Evolutionary conservation across 2,113 vertebrate genomes (phyloP), one percentile per base, ranked within the genome.

Genomic region (Pterocles gutturalis): DNA sequence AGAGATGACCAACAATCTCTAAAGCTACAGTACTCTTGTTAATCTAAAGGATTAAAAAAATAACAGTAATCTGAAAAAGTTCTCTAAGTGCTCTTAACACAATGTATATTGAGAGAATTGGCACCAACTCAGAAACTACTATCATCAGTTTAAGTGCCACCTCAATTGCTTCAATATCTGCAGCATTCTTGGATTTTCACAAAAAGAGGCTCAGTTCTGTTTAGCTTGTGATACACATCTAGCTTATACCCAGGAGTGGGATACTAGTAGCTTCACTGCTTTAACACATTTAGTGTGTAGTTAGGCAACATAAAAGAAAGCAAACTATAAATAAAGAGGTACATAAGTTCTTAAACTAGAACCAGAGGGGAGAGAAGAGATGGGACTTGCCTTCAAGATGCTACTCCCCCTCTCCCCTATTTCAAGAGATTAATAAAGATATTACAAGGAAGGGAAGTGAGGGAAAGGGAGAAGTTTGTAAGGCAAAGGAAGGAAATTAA

Each of bases 401-500:
- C 41, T 94, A 94, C 38, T 86, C 58, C 41, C 65, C 48, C 90
- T 87, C 49, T 92, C 81, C 94, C 41, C 71, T 85, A 45, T 36
- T 86, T 90, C 10, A 79, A 96, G 93, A 93, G 91, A 83, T 80
- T 90, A 97, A 95, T 64, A 81, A 93, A 97, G 97, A 95, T 89
- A 93, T 88, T 84, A 94, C 48, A 82, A 83, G 71, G 57, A 95
- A 64, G 69, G 87, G 84, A 96, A 94, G 83, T 1, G 15, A 95
- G 93, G 95, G 89, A 92, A 90, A 96, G 81, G 95, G 96, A 95
- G 80, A 85, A 87, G 89, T 78, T 84, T 54, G 91, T 48, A 93
- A 97, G 83, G 90, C 95, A 97, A 96, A 96, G 93, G 96, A 96
- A 96, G 96, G 85, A 89, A 91, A 87, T 97, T 71, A 89, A 97